Evolutionary conservation across 2,113 vertebrate genomes (phyloP).

Genomic region (Cervus canadensis): DNA sequence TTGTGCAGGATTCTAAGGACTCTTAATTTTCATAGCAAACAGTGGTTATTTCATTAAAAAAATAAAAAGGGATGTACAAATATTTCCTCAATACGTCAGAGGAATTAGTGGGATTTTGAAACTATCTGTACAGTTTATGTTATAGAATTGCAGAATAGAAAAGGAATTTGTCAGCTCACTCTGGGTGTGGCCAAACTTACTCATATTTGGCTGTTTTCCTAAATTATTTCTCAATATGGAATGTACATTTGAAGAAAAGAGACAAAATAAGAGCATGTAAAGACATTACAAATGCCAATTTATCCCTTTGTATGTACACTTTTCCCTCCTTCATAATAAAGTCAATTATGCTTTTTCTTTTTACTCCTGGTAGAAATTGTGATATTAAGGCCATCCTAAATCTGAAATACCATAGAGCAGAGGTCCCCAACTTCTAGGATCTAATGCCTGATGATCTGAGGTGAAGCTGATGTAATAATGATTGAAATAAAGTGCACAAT

Average conservation of each 20-base stretch:
- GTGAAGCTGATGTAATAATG: not conserved
- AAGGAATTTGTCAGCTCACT: not conserved
- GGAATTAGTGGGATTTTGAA: not conserved
- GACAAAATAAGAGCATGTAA: not conserved
- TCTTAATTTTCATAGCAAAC: not conserved
- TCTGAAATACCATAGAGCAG: not conserved
- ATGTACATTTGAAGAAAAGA: slow-evolving; percentile 14
- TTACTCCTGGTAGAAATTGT: not conserved
- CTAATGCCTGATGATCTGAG: not conserved
- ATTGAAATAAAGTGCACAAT: not conserved
- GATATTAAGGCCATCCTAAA: not conserved
- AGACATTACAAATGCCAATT: not conserved
- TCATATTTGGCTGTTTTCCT: slow-evolving; percentile 14
- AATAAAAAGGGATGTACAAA: not conserved
- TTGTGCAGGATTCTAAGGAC: not conserved
- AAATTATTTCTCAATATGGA: slow-evolving; percentile 12
- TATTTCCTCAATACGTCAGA: not conserved
- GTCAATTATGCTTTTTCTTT: not conserved
- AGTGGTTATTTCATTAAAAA: not conserved
- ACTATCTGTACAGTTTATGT: not conserved
- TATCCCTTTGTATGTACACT: not conserved
- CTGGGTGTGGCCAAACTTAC: not conserved
- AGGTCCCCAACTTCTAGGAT: not conserved
- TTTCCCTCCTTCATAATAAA: not conserved
- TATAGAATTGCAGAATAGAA: not conserved